These are phyloP conservation scores for Mythimna ferrago DNA, from an alignment of 2,888 invertebrate genomes.

Conservation along the genomic window DNA sequence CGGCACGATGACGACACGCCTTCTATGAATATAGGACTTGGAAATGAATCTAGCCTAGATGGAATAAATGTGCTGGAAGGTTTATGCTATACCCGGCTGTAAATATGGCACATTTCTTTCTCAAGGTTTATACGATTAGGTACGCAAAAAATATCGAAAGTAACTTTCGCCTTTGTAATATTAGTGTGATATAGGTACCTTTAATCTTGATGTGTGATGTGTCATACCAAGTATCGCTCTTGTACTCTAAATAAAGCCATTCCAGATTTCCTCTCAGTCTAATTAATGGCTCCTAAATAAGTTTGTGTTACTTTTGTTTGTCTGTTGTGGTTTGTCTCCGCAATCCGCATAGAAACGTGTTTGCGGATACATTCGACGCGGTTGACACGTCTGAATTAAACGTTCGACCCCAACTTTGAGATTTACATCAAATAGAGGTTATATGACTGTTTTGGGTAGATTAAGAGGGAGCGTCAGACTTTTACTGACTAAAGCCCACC, in stretches of 20 bases:
- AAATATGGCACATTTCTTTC: too few species aligned
- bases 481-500: too few species aligned
- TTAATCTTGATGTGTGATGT: too few species aligned
- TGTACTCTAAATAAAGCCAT: too few species aligned
- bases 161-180: too few species aligned
- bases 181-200: too few species aligned
- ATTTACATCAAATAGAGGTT: too few species aligned
- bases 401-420: neutral
- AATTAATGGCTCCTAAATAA: neutral
- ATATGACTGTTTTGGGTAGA: too few species aligned
- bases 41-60: neutral
- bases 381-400: neutral
- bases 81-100: neutral
- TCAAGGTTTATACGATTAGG: too few species aligned
- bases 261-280: neutral
- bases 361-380: neutral
- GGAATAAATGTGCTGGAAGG: neutral
- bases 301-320: neutral
- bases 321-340: slow-evolving; percentile 1
- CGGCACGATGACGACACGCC: neutral
- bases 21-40: neutral
- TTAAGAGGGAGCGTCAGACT: too few species aligned
- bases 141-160: too few species aligned
- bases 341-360: slow-evolving; percentile 2
- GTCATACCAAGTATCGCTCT: too few species aligned